phyloP scores from a whole-genome alignment of 2,888 invertebrate genomes.

The Ferrisia virgata region DNA sequence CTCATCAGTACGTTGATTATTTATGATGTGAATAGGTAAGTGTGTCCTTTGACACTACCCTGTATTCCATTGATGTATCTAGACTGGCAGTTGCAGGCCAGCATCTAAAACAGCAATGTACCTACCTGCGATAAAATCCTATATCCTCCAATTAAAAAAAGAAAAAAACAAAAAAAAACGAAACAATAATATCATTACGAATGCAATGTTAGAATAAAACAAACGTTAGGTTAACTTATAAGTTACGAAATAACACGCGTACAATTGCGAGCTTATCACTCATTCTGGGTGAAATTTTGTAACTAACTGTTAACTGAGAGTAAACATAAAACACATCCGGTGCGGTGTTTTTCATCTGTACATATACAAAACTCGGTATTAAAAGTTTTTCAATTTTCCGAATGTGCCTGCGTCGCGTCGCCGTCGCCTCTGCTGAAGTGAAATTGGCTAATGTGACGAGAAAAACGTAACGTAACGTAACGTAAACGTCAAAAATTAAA shows the following conservation, averaged over 20 bases:
- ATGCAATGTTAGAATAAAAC: neutral
- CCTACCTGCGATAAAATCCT: too few species aligned
- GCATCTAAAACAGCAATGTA: too few species aligned
- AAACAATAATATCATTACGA: too few species aligned
- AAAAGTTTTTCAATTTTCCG: neutral
- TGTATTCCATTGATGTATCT: too few species aligned
- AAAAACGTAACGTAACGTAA: too few species aligned
- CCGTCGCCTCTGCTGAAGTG: neutral
- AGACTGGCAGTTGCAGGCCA: too few species aligned
- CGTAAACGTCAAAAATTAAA: neutral
- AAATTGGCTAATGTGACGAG: slow-evolving; percentile 13
- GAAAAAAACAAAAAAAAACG: too few species aligned
- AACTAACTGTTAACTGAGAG: neutral
- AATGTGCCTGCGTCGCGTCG: neutral
- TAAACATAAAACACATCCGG: slow-evolving; percentile 1
- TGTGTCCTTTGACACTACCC: too few species aligned
- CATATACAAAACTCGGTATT: neutral
- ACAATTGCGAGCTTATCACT: neutral
- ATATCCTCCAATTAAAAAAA: too few species aligned
- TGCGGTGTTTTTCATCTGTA: neutral
- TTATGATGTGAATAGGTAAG: too few species aligned
- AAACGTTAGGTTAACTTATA: neutral
- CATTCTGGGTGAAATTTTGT: neutral
- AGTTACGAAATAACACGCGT: neutral
- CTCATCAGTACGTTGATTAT: too few species aligned